Evolutionary conservation across 1,140 invertebrate genomes (phyloP).

Genomic region (Stegodyphus dumicola): DNA sequence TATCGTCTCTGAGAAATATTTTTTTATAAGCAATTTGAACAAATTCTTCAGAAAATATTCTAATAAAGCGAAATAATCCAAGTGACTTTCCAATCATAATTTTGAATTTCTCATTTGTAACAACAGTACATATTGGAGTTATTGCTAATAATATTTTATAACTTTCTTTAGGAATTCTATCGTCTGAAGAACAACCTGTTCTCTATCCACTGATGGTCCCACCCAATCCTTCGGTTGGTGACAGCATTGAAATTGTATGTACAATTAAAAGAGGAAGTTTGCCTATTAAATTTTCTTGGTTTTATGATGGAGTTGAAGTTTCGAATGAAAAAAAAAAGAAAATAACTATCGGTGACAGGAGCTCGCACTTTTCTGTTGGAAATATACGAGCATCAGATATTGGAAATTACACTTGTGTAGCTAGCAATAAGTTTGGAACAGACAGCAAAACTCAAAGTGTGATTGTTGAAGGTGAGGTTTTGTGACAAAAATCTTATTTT

Average conservation of each 20-base stretch:
- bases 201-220: constrained; percentile 27
- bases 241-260: constrained; percentile 14
- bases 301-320: neutral
- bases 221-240: constrained; percentile 25
- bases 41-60: too few relatives aligned
- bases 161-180: too few relatives aligned
- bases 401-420: constrained; percentile 65
- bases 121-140: too few relatives aligned
- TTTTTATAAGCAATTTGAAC: too few relatives aligned
- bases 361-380: constrained; percentile 22
- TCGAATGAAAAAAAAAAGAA: constrained; percentile 3
- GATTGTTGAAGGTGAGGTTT: constrained; percentile 52
- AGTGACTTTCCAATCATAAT: too few relatives aligned
- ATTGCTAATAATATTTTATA: too few relatives aligned
- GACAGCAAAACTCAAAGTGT: constrained; percentile 62
- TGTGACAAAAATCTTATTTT: neutral
- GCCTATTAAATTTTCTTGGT: constrained; percentile 27
- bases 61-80: too few relatives aligned
- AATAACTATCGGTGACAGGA: constrained; percentile 1
- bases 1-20: too few relatives aligned
- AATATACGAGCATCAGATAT: constrained; percentile 44
- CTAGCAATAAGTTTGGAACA: constrained; percentile 63
- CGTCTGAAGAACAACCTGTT: neutral
- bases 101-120: too few relatives aligned
- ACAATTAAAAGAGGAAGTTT: constrained; percentile 38